phyloP scores from a whole-genome alignment of 1,140 invertebrate genomes.

The Coelopa frigida region DNA sequence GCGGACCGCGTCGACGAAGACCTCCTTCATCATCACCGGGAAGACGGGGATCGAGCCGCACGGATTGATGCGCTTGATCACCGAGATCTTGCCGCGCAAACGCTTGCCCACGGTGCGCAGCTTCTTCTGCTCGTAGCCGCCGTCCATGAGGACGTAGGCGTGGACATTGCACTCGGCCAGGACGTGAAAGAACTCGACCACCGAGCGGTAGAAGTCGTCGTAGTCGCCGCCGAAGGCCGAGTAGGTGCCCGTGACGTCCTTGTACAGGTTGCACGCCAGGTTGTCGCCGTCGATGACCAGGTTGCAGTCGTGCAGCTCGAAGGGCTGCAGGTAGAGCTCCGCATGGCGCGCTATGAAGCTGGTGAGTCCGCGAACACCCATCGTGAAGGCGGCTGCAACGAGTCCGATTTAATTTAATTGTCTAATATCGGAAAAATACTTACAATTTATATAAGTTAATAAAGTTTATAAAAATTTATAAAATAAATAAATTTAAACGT shows the following conservation, averaged over 20 bases:
- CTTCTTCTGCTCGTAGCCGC: slow-evolving; percentile 70
- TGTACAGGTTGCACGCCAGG: slow-evolving; percentile 66
- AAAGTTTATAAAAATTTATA: no score
- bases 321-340: slow-evolving; percentile 55
- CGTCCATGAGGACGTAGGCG: slow-evolving; percentile 75
- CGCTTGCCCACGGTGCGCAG: slow-evolving; percentile 60
- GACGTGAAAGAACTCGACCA: slow-evolving; percentile 63
- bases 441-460: no score
- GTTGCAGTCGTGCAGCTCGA: slow-evolving; percentile 59
- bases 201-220: slow-evolving; percentile 58
- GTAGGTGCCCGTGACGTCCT: slow-evolving; percentile 52
- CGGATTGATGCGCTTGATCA: slow-evolving; percentile 47
- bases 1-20: slow-evolving; percentile 61
- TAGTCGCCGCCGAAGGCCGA: slow-evolving; percentile 82
- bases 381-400: slow-evolving; percentile 39
- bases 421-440: slow-evolving; percentile 5
- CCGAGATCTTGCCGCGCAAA: slow-evolving; percentile 54
- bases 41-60: slow-evolving; percentile 52
- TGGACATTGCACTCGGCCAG: slow-evolving; percentile 63
- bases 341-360: slow-evolving; percentile 67
- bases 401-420: slow-evolving; percentile 15
- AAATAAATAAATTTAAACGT: no score
- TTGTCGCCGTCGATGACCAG: slow-evolving; percentile 80
- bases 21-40: slow-evolving; percentile 61
- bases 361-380: slow-evolving; percentile 77